A percentile compares a stretch with the other conserved stretches of the same genome.
These are phyloP conservation scores for Enteromius fasciolatus DNA, from an alignment of 2,797 vertebrate species.

Conservation along the genomic window DNA sequence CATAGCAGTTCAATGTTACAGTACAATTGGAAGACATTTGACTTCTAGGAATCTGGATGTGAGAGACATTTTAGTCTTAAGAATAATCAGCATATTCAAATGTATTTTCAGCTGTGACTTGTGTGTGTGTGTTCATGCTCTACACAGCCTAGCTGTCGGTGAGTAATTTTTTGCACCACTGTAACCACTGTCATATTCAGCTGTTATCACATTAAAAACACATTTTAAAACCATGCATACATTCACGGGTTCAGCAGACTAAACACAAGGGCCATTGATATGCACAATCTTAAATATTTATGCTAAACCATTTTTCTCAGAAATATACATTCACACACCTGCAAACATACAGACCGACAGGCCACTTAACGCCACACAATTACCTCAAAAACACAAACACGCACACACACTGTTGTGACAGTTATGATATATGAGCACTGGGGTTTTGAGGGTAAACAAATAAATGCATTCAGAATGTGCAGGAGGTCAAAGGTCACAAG, in stretches of 20 bases:
- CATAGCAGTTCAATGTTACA: no score
- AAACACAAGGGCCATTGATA: not conserved
- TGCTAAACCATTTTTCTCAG: not conserved
- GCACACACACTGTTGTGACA: conserved; percentile 61
- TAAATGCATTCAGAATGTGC: conserved; percentile 69
- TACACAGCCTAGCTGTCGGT: conserved; percentile 16
- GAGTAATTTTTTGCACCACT: not conserved
- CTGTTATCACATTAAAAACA: conserved; percentile 26
- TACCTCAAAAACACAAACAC: conserved; percentile 25
- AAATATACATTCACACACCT: conserved; percentile 38
- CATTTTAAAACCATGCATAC: not conserved
- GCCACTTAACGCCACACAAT: conserved; percentile 48
- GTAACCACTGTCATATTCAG: conserved; percentile 17
- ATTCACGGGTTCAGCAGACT: not conserved
- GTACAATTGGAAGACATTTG: no score
- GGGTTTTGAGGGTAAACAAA: conserved; percentile 72
- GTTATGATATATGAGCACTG: conserved; percentile 75
- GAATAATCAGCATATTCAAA: not conserved
- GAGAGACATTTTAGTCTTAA: not conserved
- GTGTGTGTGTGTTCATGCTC: not conserved
- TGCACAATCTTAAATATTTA: conserved; percentile 26
- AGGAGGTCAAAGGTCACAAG: conserved; percentile 67
- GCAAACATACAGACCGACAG: conserved; percentile 27
- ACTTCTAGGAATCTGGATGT: not conserved
- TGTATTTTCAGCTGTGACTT: not conserved